Percentiles rank a stretch among this genome's conserved stretches.
Evolutionary conservation across 2,888 invertebrate genomes (phyloP).

Genomic region (Portevinia maculata): DNA sequence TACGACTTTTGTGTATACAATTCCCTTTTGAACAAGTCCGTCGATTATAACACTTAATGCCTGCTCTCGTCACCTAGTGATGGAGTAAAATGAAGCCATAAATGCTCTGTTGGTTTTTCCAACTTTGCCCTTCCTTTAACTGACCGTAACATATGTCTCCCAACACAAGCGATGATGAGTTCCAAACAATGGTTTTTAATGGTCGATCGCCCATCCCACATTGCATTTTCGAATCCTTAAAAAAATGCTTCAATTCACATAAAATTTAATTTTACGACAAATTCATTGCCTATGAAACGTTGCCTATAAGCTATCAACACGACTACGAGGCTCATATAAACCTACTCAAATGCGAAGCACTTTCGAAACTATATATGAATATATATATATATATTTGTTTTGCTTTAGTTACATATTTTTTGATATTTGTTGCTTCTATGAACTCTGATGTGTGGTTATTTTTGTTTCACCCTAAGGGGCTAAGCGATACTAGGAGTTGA

Average conservation of each 20-base stretch:
- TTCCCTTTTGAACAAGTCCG: constrained; percentile 2
- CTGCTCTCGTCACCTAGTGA: constrained; percentile 53
- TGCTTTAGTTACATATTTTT: constrained; percentile 16
- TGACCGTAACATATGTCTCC: constrained; percentile 31
- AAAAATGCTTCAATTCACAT: constrained; percentile 59
- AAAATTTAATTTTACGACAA: constrained; percentile 68
- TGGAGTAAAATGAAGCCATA: constrained; percentile 1
- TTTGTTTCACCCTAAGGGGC: constrained; percentile 19
- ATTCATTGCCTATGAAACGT: constrained; percentile 66
- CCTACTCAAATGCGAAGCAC: not conserved
- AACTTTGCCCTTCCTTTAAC: constrained; percentile 18
- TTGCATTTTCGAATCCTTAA: constrained; percentile 33
- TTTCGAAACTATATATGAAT: too few relatives aligned
- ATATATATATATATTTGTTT: too few relatives aligned
- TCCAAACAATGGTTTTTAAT: constrained; percentile 9
- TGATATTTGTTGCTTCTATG: not conserved
- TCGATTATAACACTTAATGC: constrained; percentile 13
- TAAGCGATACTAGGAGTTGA: constrained; percentile 59
- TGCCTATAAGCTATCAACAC: constrained; percentile 21
- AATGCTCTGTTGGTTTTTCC: not conserved
- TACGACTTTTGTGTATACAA: not conserved
- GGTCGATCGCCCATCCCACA: constrained; percentile 9
- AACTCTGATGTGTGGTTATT: constrained; percentile 10
- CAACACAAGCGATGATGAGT: constrained; percentile 11
- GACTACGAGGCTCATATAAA: constrained; percentile 3